Evolutionary conservation across 2,113 vertebrate genomes (phyloP).

Genomic region (Sminthopsis crassicaudata): DNA sequence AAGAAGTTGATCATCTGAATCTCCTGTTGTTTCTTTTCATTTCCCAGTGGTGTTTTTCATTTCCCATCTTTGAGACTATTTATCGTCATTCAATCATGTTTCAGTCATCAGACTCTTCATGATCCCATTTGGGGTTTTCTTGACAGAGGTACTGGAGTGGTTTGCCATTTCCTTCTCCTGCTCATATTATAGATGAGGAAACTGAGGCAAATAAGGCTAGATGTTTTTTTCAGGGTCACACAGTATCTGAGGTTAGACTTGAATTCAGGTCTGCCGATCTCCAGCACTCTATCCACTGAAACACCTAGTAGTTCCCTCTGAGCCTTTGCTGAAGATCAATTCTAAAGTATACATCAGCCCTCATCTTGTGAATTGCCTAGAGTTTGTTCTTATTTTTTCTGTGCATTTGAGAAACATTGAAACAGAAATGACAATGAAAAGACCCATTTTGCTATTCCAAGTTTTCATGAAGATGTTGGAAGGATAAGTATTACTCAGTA

Average conservation of each 20-base stretch:
- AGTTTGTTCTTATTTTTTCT: neutral
- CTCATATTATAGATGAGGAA: neutral
- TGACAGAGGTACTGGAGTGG: neutral
- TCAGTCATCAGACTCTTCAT: neutral
- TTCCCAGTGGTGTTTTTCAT: neutral
- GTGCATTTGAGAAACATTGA: neutral
- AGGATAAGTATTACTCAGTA: neutral
- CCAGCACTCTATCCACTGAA: neutral
- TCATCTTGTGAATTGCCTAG: neutral
- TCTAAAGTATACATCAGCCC: neutral
- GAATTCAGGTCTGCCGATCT: neutral
- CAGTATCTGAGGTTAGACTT: neutral
- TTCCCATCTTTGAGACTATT: neutral
- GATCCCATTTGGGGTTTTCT: neutral
- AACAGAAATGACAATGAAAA: neutral
- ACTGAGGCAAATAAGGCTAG: neutral
- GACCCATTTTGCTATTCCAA: neutral
- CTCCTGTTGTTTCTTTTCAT: neutral
- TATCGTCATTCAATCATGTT: neutral
- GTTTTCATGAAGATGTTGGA: neutral
- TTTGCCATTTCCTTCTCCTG: neutral
- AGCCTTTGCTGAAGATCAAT: neutral
- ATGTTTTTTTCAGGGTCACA: neutral
- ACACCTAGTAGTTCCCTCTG: neutral
- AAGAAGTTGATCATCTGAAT: neutral